Evolutionary conservation across 2,113 vertebrate species (phyloP).

Genomic region (Origma solitaria): DNA sequence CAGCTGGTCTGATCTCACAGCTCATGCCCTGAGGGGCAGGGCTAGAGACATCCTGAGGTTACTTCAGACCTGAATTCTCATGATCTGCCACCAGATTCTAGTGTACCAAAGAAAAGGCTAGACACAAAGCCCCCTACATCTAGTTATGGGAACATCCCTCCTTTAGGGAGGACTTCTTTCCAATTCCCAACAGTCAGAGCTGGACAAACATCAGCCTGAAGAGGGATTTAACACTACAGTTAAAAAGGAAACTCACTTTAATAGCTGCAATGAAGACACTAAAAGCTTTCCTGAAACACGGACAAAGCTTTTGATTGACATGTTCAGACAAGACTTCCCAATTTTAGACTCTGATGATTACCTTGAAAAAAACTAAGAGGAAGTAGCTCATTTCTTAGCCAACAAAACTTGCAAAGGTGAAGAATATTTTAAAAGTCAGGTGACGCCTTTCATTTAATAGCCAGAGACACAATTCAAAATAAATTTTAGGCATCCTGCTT

Average conservation of each 20-base stretch:
- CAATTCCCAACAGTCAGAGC: neutral
- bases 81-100: neutral
- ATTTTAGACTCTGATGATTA: neutral
- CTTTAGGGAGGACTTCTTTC: neutral
- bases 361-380: neutral
- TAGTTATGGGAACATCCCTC: neutral
- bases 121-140: accelerated
- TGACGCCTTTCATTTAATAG: neutral
- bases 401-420: neutral
- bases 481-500: neutral
- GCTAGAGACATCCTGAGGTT: neutral
- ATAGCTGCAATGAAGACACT: neutral
- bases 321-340: neutral
- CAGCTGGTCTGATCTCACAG: neutral
- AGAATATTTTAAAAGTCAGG: neutral
- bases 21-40: neutral
- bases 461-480: neutral
- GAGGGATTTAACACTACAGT: neutral
- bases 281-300: neutral
- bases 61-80: neutral
- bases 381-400: neutral
- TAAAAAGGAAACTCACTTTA: neutral
- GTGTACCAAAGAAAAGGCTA: neutral
- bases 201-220: neutral
- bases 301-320: neutral